These are phyloP conservation scores for Xenopus tropicalis DNA, from an alignment of 2,113 vertebrate species.

Conservation along the genomic window UCB_Xtro_10.0 CM004448.2:100673501-100674000, in stretches of 20 bases:
- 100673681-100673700: constrained; percentile 64
- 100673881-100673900: background rate
- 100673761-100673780: constrained; percentile 44
- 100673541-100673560: constrained; percentile 78
- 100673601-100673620: constrained; percentile 73
- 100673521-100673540: constrained; percentile 76
- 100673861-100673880: background rate
- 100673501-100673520: constrained; percentile 72
- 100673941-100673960: no score
- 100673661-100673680: constrained; percentile 70
- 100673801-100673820: background rate
- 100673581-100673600: constrained; percentile 68
- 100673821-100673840: constrained; percentile 4
- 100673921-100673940: no score
- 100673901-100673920: no score
- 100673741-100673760: constrained; percentile 59
- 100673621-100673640: constrained; percentile 69
- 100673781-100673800: background rate
- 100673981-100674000: no score
- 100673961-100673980: no score
- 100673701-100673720: constrained; percentile 63
- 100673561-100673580: constrained; percentile 75
- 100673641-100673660: constrained; percentile 67
- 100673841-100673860: background rate
- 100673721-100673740: constrained; percentile 56